Base-by-base conservation (phyloP, 2,888 invertebrate genomes). In the Nemotelus nigrinus region DNA sequence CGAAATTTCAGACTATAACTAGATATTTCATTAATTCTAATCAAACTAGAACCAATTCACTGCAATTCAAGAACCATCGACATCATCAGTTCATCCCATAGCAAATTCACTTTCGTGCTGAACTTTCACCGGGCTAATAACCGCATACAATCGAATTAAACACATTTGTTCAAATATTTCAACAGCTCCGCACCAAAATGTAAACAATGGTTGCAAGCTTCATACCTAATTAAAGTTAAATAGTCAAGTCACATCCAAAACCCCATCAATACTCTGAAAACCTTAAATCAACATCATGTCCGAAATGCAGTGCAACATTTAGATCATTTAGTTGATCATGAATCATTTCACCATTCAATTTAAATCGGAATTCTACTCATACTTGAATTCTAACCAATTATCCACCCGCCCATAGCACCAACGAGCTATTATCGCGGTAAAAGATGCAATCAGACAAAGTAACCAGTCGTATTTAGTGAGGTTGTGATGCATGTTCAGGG, bases 341-440 rank as follows among this genome's bases (percentile, higher is more conserved):
- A 70, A 70, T 70, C 70, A 70, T 70, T 70, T 55, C 10, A 48
- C 45, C 53, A 70, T 55, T 70, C 53, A 70, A 70, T 70, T 70
- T 70, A 3, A 45, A 8, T 43, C n/a, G 25, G 43, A 68, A 44
- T 58, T n/a, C 5, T 50, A 50, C 50, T 8, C 50, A 7, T 8
- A 50, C 50, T 50, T 1, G 50, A 1, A 7, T 63, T 63, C 63
- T 6, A 53, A 10, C 58, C 53, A 10, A 39, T 50, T 53, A 48
- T 50, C 25, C 48, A 68, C 68, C 53, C 68, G 53, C 53, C 48
- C 41, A 68, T 8, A 25, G 25, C 25, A 25, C 25, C 25, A 25
- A 0, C 25, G 25, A 25, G 25, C 25, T 25, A 25, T 25, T 25
- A 25, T 25, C 25, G 25, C 25, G 25, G 25, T 25, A 25, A 25